Percentiles rank a stretch among this genome's conserved stretches.
phyloP scores from a whole-genome alignment of 2,113 vertebrate species.

The Erpornis zantholeuca region DNA sequence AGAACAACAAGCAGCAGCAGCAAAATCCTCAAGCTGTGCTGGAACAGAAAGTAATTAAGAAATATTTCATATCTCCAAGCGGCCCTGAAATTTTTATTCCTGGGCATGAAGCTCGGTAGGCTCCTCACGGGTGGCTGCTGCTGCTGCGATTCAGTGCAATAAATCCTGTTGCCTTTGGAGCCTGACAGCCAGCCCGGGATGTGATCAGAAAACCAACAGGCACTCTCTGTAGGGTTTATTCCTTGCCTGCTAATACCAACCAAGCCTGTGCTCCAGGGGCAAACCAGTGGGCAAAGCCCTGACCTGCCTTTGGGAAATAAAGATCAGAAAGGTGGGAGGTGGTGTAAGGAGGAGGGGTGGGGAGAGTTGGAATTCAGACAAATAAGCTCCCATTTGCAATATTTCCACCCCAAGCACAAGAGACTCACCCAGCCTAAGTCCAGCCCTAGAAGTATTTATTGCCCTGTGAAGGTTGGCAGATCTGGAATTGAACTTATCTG shows the following conservation, averaged over 20 bases:
- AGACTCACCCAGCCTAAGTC: background rate
- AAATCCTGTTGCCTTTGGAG: slow-evolving; percentile 71
- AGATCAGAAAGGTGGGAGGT: background rate
- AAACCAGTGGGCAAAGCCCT: background rate
- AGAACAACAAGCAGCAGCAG: slow-evolving; percentile 23
- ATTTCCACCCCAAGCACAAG: background rate
- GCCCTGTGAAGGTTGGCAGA: background rate
- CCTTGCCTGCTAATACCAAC: background rate
- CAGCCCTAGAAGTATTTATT: background rate
- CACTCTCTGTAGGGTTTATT: slow-evolving; percentile 12
- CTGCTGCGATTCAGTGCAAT: slow-evolving; percentile 56
- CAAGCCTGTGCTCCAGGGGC: background rate
- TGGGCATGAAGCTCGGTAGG: slow-evolving; percentile 30
- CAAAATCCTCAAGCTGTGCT: slow-evolving; percentile 40
- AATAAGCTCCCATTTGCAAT: background rate
- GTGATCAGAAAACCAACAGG: slow-evolving; percentile 69
- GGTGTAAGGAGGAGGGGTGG: background rate
- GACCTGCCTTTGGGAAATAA: background rate
- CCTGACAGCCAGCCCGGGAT: slow-evolving; percentile 62
- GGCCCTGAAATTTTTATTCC: slow-evolving; percentile 61
- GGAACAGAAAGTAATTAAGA: slow-evolving; percentile 61
- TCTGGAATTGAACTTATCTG: background rate
- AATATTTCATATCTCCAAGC: slow-evolving; percentile 59
- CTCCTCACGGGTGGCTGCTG: slow-evolving; percentile 47
- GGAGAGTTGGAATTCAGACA: background rate